These are phyloP conservation scores for Chelmon rostratus DNA, from an alignment of 2,797 vertebrate species.

Conservation along the genomic window DNA sequence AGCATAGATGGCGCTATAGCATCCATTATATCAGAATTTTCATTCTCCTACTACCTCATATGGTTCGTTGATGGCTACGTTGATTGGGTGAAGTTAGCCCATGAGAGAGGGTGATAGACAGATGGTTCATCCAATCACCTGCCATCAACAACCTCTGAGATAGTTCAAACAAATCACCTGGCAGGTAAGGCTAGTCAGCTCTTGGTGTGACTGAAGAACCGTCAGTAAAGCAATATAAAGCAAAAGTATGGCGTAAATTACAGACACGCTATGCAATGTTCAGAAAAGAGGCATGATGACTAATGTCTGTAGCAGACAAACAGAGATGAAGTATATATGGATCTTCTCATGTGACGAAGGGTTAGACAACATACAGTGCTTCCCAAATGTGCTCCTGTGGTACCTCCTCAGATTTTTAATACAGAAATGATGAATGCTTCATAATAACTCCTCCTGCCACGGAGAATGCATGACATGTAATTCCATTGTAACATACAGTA, in stretches of 20 bases:
- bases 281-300: neutral
- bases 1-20: too few relatives aligned
- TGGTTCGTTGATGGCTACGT: too few relatives aligned
- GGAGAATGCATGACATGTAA: slow-evolving; percentile 1
- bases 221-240: too few relatives aligned
- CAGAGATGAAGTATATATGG: slow-evolving; percentile 18
- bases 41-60: too few relatives aligned
- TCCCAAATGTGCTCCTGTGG: slow-evolving; percentile 9
- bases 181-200: too few relatives aligned
- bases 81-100: too few relatives aligned
- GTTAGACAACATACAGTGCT: slow-evolving; percentile 6
- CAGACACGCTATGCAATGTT: neutral
- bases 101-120: too few relatives aligned
- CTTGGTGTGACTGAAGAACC: too few relatives aligned
- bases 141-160: too few relatives aligned
- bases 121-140: too few relatives aligned
- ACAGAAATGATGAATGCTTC: neutral
- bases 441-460: neutral
- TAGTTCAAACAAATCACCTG: too few relatives aligned
- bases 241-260: neutral
- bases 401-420: slow-evolving; percentile 5
- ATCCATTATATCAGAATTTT: too few relatives aligned
- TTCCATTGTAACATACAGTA: neutral
- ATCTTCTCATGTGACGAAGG: slow-evolving; percentile 10
- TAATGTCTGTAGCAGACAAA: neutral